Evolutionary conservation across 2,888 invertebrate species (phyloP), one percentile per base, ranked within the genome.

Genomic region (Cryptophagus acutangulus): DNA sequence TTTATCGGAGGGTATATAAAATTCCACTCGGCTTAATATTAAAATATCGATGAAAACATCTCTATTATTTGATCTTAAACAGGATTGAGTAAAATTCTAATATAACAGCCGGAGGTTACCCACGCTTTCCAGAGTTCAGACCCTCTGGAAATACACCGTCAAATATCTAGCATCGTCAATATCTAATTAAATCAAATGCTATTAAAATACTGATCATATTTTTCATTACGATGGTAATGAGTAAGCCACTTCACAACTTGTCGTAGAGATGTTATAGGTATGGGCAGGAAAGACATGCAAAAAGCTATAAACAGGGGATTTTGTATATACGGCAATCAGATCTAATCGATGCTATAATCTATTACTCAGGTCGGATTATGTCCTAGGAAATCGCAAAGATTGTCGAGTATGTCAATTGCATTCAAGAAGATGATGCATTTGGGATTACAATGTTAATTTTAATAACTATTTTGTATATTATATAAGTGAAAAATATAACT

Each of bases 261-360:
- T n/a, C n/a, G n/a, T n/a, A n/a, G n/a, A n/a, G n/a, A n/a, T n/a
- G n/a, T n/a, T n/a, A n/a, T n/a, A n/a, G n/a, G n/a, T n/a, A n/a
- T n/a, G n/a, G n/a, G n/a, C n/a, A n/a, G n/a, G n/a, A n/a, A n/a
- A n/a, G n/a, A n/a, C n/a, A n/a, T n/a, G n/a, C n/a, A n/a, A n/a
- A n/a, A n/a, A n/a, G n/a, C n/a, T n/a, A n/a, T 52, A 55, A 57
- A 57, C 54, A 52, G 54, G 60, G 45, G 60, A 51, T 54, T 45
- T 53, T 48, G 47, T 49, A n/a, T n/a, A n/a, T n/a, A 49, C 53
- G 58, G 63, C 66, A 67, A 69, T 69, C 69, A 65, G 59, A 58
- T 65, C 65, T 69, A 69, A 69, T 69, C 68, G 68, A 69, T 67
- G 63, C 58, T 57, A 66, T 69, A 69, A 69, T 69, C 69, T 66